Percentiles rank a stretch among this genome's conserved stretches.
Evolutionary conservation across 2,113 vertebrate genomes (phyloP).

Genomic region (Rhea pennata): DNA sequence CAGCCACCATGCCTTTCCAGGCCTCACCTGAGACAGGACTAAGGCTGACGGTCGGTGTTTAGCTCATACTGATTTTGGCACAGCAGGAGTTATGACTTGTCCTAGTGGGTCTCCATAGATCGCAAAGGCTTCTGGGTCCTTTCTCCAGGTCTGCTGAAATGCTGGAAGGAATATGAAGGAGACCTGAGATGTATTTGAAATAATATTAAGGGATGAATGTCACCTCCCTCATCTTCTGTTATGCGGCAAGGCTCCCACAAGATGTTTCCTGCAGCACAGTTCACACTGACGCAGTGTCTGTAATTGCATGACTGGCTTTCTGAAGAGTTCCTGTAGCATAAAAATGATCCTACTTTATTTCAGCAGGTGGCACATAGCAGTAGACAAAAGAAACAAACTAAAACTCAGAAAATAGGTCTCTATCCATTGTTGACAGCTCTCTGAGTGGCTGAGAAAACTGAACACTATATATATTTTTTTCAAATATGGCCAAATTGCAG

Average conservation of each 20-base stretch:
- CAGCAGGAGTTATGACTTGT: neutral
- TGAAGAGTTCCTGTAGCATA: neutral
- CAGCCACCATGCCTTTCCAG: neutral
- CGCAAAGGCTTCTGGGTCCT: neutral
- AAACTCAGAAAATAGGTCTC: neutral
- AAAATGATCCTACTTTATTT: neutral
- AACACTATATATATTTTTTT: neutral
- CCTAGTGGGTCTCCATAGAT: neutral
- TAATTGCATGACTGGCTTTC: neutral
- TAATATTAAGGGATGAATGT: neutral
- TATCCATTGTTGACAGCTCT: neutral
- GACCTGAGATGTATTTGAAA: neutral
- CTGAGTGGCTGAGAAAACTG: neutral
- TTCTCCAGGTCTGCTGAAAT: neutral
- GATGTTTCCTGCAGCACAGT: neutral
- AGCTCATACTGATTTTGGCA: too few species aligned
- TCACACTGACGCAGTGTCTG: neutral
- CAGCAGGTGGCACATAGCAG: neutral
- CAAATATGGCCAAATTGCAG: neutral
- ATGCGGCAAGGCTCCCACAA: neutral
- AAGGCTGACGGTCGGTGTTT: neutral
- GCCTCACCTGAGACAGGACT: neutral
- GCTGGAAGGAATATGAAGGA: neutral
- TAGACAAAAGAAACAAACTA: neutral
- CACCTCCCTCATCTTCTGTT: neutral